Evolutionary conservation across 2,888 invertebrate species (phyloP).

Genomic region (Acanthosepion esculentum): DNA sequence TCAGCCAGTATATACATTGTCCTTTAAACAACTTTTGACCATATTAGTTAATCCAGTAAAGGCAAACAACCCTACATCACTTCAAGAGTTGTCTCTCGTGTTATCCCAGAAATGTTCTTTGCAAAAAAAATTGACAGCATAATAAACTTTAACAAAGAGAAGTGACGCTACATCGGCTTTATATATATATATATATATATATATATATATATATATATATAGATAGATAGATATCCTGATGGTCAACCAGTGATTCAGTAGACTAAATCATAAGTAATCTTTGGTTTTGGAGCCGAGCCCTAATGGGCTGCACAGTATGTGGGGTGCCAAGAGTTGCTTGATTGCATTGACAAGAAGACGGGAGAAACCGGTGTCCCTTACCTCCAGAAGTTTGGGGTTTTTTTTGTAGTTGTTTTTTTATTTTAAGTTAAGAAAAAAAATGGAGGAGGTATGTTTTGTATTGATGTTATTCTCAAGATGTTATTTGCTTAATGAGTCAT

Average conservation of each 20-base stretch:
- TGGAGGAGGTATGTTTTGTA: neutral
- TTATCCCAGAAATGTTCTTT: neutral
- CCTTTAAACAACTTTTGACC: neutral
- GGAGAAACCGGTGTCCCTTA: constrained; percentile 23
- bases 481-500: neutral
- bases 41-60: neutral
- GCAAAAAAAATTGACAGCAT: neutral
- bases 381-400: neutral
- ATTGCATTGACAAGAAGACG: constrained; percentile 33
- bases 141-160: neutral
- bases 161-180: constrained; percentile 1
- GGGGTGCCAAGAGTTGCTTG: neutral
- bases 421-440: neutral
- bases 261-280: neutral
- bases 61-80: neutral
- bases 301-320: neutral
- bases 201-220: too few relatives aligned
- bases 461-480: neutral
- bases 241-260: neutral
- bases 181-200: neutral
- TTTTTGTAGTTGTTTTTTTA: neutral
- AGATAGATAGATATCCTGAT: neutral
- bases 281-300: neutral
- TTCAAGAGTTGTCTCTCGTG: neutral
- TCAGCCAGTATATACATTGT: neutral